phyloP scores from a whole-genome alignment of 2,113 vertebrate species.

The Camelus dromedarius region DNA sequence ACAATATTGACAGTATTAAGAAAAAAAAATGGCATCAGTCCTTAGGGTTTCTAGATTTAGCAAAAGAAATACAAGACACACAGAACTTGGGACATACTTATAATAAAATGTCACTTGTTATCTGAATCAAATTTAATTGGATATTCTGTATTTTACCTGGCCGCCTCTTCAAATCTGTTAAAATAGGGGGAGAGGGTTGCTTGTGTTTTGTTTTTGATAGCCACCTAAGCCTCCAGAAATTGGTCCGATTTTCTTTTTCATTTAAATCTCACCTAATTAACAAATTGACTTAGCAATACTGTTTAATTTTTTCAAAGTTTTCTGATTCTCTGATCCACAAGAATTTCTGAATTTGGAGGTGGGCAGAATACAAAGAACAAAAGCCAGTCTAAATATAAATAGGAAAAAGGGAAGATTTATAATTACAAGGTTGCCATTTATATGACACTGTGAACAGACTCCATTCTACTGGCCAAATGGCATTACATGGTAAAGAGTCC shows the following conservation, averaged over 20 bases:
- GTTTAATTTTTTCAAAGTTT: slow-evolving; percentile 38
- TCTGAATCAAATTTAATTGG: slow-evolving; percentile 51
- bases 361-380: not conserved
- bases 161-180: not conserved
- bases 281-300: not conserved
- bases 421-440: not conserved
- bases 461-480: not conserved
- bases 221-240: not conserved
- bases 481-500: not conserved
- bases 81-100: not conserved
- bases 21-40: not conserved
- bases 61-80: not conserved
- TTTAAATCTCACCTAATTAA: slow-evolving; percentile 42
- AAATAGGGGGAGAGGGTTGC: not conserved
- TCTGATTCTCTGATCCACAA: not conserved
- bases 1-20: not conserved
- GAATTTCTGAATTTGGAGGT: not conserved
- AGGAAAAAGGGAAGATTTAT: not conserved
- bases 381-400: not conserved
- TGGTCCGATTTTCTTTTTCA: slow-evolving; percentile 11
- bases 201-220: slow-evolving; percentile 16
- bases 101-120: slow-evolving; percentile 15
- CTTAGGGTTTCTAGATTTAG: not conserved
- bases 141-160: not conserved
- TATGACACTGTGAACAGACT: not conserved